Conservation (phyloP, 2,113 vertebrate species). For the Stomatorhinus ivindoensis region DNA sequence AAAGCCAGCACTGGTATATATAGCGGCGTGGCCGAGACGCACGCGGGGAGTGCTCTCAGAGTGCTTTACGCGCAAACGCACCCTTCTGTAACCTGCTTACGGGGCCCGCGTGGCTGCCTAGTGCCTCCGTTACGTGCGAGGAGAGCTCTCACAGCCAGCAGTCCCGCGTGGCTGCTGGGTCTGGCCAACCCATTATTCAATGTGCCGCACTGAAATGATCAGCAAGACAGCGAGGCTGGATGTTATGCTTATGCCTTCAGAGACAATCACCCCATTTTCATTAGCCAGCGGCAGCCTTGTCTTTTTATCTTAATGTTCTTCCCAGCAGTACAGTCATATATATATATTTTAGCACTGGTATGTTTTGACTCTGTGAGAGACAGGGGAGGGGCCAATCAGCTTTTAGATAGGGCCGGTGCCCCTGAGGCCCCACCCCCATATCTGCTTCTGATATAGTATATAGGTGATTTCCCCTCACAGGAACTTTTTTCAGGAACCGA, state of each 20-base stretch:
- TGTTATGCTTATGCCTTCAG: no score
- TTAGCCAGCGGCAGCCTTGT: background rate
- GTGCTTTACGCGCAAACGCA: background rate
- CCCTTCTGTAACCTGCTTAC: background rate
- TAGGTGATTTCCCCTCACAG: background rate
- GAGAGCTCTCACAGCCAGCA: background rate
- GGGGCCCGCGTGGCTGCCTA: background rate
- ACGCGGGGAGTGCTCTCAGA: background rate
- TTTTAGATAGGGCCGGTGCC: background rate
- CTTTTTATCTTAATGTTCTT: background rate
- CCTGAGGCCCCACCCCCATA: background rate
- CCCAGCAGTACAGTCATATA: background rate
- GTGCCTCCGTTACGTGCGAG: background rate
- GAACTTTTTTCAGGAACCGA: background rate
- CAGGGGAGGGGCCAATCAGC: background rate
- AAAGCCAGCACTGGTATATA: background rate
- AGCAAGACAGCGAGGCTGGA: background rate
- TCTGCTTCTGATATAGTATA: background rate
- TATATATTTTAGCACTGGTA: background rate
- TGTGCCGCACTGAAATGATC: background rate
- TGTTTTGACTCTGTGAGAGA: background rate
- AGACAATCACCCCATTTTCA: background rate
- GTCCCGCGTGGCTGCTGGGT: no score
- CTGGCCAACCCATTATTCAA: background rate
- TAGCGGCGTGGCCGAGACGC: background rate